Base-by-base conservation (phyloP, 2,888 invertebrate genomes). In the Lasioglossum pauxillum region DNA sequence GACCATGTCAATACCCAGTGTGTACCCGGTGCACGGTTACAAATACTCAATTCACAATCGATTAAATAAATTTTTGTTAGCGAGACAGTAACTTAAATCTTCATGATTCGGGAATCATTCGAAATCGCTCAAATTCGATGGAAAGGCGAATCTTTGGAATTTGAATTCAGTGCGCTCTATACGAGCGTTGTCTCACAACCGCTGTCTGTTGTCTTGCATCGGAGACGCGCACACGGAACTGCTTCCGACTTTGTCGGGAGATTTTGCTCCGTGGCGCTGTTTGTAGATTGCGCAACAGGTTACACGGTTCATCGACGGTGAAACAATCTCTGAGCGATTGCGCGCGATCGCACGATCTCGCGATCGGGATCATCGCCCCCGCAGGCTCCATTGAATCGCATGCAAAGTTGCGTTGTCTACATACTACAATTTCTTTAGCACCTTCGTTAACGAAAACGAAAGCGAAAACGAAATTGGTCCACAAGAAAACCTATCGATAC, bases 261-360 rank as follows among this genome's bases (percentile, higher is more conserved):
- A 87, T 87, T 60, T 78, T 85, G 80, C 76, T 73, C 72, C 49
- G 57, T 31, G 71, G 75, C 81, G 73, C 64, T 77, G 83, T 85
- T 74, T 72, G 75, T 38, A 53, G 41, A 83, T 85, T 84, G 80
- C 60, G 87, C 90, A 90, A 90, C 88, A 88, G 80, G 90, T 90
- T 83, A 86, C 78, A 85, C 84, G 88, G 87, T 90, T 90, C 87
- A 88, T 87, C 81, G 83, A 83, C 85, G 74, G 75, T 38, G 75
- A 83, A 90, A 90, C 84, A 82, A 90, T 88, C 79, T 83, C 83
- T 46, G 60, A 53, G 53, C 53, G 76, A 64, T 64, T n/a, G 23
- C 23, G 49, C 19, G 49, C 49, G 53, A 38, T 38, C 38, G 46
- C 27, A 27, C 60, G 60, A 60, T 60, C 60, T 7, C 60, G 12